A percentile compares a stretch with the other conserved stretches of the same genome.
phyloP scores from a whole-genome alignment of 2,113 vertebrate genomes.

The Centrocercus urophasianus region DNA sequence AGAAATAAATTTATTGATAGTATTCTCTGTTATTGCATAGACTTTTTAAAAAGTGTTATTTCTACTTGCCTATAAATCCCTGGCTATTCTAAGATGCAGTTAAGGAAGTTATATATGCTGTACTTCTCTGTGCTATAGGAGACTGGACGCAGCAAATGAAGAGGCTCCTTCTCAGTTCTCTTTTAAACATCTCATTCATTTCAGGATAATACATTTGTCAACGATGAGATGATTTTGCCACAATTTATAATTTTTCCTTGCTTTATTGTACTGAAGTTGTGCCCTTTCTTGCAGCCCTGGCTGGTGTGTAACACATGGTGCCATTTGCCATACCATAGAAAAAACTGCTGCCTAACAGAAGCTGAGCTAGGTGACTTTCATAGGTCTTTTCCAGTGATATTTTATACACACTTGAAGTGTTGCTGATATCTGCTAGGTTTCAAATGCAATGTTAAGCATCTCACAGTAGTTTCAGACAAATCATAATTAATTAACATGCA shows the following conservation, averaged over 20 bases:
- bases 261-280: background rate
- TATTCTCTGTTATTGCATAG: background rate
- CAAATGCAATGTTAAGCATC: background rate
- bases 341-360: background rate
- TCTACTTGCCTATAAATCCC: background rate
- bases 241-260: background rate
- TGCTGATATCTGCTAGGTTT: background rate
- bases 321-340: fast-evolving
- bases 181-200: background rate
- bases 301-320: background rate
- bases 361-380: background rate
- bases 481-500: constrained; percentile 11
- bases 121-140: background rate
- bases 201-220: background rate
- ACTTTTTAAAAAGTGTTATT: background rate
- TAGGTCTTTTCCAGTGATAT: background rate
- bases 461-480: background rate
- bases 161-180: background rate
- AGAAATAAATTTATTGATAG: background rate
- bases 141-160: background rate
- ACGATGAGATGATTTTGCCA: background rate
- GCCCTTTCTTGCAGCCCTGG: background rate
- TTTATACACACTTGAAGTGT: background rate
- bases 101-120: background rate
- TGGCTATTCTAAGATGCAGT: background rate